A percentile compares a stretch with the other conserved stretches of the same genome.
phyloP scores from a whole-genome alignment of 1,140 invertebrate species.

The Tetramorium parvispinum region DNA sequence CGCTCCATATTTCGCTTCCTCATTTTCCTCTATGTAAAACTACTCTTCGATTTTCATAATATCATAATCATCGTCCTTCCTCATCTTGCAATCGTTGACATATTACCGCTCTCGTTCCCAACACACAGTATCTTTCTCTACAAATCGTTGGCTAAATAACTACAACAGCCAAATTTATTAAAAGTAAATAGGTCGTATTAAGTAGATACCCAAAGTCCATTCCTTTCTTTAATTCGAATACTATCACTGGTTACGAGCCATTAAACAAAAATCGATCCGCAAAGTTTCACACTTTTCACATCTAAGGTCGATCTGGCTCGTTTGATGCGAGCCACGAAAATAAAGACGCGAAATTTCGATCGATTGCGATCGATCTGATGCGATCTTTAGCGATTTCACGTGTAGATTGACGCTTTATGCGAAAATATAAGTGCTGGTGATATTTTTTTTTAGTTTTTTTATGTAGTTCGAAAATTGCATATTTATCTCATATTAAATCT shows the following conservation, averaged over 20 bases:
- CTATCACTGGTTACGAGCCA: constrained; percentile 35
- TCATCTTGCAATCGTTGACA: constrained; percentile 21
- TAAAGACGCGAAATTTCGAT: neutral
- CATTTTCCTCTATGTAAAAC: neutral
- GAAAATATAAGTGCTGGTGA: neutral
- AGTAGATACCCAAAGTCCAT: constrained; percentile 16
- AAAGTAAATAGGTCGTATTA: constrained; percentile 67
- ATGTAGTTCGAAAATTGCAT: neutral
- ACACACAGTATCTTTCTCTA: constrained; percentile 25
- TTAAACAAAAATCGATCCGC: constrained; percentile 12
- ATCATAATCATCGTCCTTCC: neutral
- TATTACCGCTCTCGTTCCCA: neutral
- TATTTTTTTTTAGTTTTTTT: neutral
- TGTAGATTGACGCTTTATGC: neutral
- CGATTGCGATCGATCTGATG: neutral
- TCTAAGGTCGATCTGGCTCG: neutral
- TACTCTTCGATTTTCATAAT: neutral
- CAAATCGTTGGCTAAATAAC: constrained; percentile 66
- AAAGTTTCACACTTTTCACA: constrained; percentile 11
- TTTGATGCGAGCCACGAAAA: neutral
- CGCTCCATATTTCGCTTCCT: constrained; percentile 43
- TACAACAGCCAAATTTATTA: constrained; percentile 64
- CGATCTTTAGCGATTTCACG: neutral
- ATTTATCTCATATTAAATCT: neutral
- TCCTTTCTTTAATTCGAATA: neutral